A percentile compares a stretch with the other conserved stretches of the same genome.
Conservation (phyloP, 92 coral and sea anemone genomes). For the Pocillopora grandis region DNA sequence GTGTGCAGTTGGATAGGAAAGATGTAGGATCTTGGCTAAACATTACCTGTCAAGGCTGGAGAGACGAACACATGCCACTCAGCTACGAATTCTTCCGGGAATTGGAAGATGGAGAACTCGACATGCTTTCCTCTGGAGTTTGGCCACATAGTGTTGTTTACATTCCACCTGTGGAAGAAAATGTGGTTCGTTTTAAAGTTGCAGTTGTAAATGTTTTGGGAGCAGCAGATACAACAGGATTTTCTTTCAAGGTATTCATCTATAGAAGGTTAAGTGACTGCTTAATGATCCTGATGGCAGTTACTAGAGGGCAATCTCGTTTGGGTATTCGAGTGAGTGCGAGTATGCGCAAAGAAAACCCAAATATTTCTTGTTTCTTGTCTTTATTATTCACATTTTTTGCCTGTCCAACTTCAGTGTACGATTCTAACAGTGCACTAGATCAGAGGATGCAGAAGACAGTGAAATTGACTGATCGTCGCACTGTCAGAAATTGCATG, state of each 20-base stretch:
- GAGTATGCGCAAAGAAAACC: too few relatives aligned
- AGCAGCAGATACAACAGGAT: background rate
- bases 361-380: too few relatives aligned
- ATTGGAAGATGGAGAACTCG: background rate
- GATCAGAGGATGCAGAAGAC: too few relatives aligned
- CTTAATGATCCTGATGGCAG: too few relatives aligned
- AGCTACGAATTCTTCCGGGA: slow-evolving; percentile 10
- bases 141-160: background rate
- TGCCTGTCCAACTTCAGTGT: too few relatives aligned
- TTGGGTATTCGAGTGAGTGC: too few relatives aligned
- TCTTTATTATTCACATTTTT: too few relatives aligned
- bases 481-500: too few relatives aligned
- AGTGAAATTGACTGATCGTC: too few relatives aligned
- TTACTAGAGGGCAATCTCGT: too few relatives aligned
- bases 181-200: slow-evolving; percentile 5
- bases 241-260: slow-evolving; percentile 2
- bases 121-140: slow-evolving; percentile 15
- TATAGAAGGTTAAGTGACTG: too few relatives aligned
- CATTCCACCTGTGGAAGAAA: background rate
- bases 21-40: background rate
- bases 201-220: background rate
- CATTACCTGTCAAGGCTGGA: slow-evolving; percentile 16
- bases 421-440: too few relatives aligned
- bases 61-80: background rate
- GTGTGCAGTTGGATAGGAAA: background rate